Evolutionary conservation across 2,113 vertebrate species (phyloP), one percentile per base, ranked within the genome.

Genomic region (Melanerpes formicivorus): DNA sequence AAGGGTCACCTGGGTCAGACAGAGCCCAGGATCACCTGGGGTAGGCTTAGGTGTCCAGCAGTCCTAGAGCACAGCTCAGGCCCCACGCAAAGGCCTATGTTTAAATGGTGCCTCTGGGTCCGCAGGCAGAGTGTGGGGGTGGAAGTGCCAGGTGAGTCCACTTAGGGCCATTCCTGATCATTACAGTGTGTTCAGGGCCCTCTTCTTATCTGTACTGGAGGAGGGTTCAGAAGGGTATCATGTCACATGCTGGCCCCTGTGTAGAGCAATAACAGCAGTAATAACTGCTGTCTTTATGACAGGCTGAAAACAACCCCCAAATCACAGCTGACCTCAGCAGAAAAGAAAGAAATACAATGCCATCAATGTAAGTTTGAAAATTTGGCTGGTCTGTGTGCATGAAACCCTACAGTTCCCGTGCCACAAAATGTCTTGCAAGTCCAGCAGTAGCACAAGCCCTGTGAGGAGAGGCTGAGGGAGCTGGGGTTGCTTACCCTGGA

Each of bases 1-100:
- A 0, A n/a, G 32, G 30, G 27, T 12, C 11, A 13, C 27, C 1
- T 1, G 3, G 1, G 1, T 4, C 34, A 67, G 55, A 5, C 2
- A 4, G 4, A 2, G 3, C 8, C 22, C 9, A 5, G 3, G 0
- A 4, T 10, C 14, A 19, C 8, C 48, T 16, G 17, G 4, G 5
- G 5, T 6, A 71, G 67, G 26, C 30, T 26, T 27, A 34, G 40
- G 60, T 32, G 22, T 10, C n/a, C 37, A 16, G 40, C 56, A 15
- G 14, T 1, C 1, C 42, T 6, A 5, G 9, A 58, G 1, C 14
- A 32, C 18, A 8, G 13, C 63, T 79, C 25, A 21, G 23, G 0
- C 2, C 0, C 18, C 16, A 5, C 44, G 11, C 0, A 5, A n/a
- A 52, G 54, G 10, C 6, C 32, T 4, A 11, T 3, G 1, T 15